Evolutionary conservation across 1,140 invertebrate genomes (phyloP), one percentile per base, ranked within the genome.

Genomic region (Hyles euphorbiae): DNA sequence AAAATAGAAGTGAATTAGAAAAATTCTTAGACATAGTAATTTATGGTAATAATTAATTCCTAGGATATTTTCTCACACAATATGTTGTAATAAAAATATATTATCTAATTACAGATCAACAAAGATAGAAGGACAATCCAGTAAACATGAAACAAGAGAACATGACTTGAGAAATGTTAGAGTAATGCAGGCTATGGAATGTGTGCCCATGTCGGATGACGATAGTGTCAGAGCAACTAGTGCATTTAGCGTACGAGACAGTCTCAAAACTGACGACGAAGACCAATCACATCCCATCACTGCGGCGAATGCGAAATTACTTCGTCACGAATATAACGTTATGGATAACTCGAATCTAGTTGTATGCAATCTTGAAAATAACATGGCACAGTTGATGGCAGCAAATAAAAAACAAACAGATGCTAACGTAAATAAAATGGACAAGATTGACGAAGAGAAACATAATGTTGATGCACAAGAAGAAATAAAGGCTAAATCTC

Each of bases 241-340:
- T 63, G 89, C 88, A 2, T 83, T 89, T 56, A 90, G 89, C 67
- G 81, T 90, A 0, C 74, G 89, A 65, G 91, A 92, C 61, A 90
- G 90, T 45, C 76, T 92, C 3, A 91, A 91, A 71, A 92, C 91
- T n/a, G 91, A 92, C 61, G 88, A 90, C 22, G 91, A 92, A 77
- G 91, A 91, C 52, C 89, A 90, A 57, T 67, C 86, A 36, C 83
- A 89, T 54, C 87, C 84, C 9, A 89, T 90, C 34, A 88, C 87
- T 8, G 84, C 81, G 36, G 83, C 76, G 5, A 87, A 89, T 54
- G 89, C 88, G 1, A 88, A 88, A 68, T 61, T 90, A 49, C 68
- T 90, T 12, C 65, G 83, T 49, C 87, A 90, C 50, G 88, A 90
- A 57, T 90, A 86, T 54, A 85, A 88, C 56, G 80, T 90, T 7